Evolutionary conservation across 2,113 vertebrate species (phyloP).

Genomic region (Miniopterus natalensis): DNA sequence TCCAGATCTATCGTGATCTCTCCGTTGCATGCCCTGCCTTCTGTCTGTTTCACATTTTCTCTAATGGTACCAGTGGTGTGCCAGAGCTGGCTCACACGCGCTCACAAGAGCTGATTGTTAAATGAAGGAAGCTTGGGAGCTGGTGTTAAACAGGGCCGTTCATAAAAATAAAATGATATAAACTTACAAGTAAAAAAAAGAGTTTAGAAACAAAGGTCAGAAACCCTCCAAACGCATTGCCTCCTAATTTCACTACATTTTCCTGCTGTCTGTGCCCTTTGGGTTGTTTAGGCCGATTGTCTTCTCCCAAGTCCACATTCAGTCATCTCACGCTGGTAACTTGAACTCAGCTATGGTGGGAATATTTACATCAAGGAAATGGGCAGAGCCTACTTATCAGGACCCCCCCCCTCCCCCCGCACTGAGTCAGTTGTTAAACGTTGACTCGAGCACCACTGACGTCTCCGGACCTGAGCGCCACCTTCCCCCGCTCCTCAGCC

Average conservation of each 20-base stretch:
- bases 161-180: neutral
- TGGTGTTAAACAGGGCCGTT: neutral
- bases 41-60: neutral
- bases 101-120: neutral
- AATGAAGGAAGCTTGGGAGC: neutral
- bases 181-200: neutral
- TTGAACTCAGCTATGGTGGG: neutral
- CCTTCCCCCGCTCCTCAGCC: neutral
- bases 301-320: neutral
- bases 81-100: neutral
- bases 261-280: neutral
- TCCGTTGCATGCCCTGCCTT: neutral
- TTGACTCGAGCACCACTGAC: neutral
- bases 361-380: neutral
- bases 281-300: accelerated
- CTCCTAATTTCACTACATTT: neutral
- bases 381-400: neutral
- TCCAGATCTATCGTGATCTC: neutral
- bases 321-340: neutral
- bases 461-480: neutral
- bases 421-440: neutral
- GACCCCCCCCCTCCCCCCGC: neutral
- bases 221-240: neutral
- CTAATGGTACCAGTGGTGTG: accelerated
- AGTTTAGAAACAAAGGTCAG: neutral